Conservation (phyloP, 2,797 vertebrate genomes). For the Mustela erminea region DNA sequence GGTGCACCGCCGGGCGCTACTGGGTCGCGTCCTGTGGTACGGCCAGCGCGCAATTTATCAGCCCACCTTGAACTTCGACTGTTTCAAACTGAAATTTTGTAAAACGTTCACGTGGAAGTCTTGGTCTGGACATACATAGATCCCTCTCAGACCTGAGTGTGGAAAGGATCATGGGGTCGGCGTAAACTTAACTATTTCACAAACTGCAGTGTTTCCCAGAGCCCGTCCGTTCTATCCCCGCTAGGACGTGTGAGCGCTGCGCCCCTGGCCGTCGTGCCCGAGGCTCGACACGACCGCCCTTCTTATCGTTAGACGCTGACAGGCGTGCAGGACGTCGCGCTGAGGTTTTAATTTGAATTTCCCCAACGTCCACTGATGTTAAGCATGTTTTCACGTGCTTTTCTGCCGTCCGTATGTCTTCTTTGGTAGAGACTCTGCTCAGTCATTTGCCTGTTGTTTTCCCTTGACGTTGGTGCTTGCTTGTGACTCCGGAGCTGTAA, state of each 20-base stretch:
- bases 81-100: not conserved
- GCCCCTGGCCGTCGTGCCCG: not conserved
- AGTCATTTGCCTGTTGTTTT: not conserved
- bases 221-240: rapidly evolving
- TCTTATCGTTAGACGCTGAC: too few relatives aligned
- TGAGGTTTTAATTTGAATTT: not conserved
- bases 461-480: too few relatives aligned
- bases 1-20: not conserved
- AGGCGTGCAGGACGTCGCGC: rapidly evolving
- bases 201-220: not conserved
- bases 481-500: not conserved
- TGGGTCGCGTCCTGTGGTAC: not conserved
- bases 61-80: not conserved
- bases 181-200: not conserved
- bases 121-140: not conserved
- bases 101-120: not conserved
- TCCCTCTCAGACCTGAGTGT: not conserved
- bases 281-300: rapidly evolving
- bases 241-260: rapidly evolving
- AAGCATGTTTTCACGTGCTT: too few relatives aligned
- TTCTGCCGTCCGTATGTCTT: not conserved
- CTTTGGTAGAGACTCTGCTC: not conserved
- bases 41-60: too few relatives aligned
- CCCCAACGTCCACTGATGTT: not conserved
- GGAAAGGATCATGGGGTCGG: not conserved